Conservation (phyloP, 2,888 invertebrate genomes). For the Didymodactylos carnosus region DNA sequence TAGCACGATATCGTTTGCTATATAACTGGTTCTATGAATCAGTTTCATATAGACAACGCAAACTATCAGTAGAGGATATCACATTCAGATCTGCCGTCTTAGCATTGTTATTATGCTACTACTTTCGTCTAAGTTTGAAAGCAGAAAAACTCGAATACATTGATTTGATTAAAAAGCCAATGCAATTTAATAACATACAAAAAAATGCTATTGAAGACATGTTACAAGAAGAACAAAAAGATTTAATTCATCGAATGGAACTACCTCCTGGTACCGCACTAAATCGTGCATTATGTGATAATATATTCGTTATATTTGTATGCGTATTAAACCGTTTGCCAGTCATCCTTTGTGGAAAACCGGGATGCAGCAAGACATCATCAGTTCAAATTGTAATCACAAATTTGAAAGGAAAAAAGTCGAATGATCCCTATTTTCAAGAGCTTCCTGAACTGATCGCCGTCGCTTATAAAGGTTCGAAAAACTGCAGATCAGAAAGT, state of each 20-base stretch:
- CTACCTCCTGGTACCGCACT: conserved; percentile 24
- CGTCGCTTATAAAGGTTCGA: conserved; percentile 25
- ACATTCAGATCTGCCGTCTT: not conserved
- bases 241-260: no score
- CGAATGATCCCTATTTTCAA: no score
- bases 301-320: conserved; percentile 32
- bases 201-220: not conserved
- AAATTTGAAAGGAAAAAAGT: conserved; percentile 27
- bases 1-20: not conserved
- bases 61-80: not conserved
- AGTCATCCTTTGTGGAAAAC: conserved; percentile 30
- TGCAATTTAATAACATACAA: not conserved
- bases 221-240: no score
- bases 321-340: conserved; percentile 30
- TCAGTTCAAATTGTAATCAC: conserved; percentile 30
- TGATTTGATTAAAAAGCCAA: no score
- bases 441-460: conserved; percentile 11
- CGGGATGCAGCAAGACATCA: conserved; percentile 30
- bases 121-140: not conserved
- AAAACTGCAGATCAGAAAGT: conserved; percentile 22
- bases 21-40: not conserved
- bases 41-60: no score
- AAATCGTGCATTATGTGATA: conserved; percentile 28
- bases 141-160: not conserved
- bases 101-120: not conserved